Conservation (phyloP, 1,140 invertebrate species). For the Hermetia illucens region DNA sequence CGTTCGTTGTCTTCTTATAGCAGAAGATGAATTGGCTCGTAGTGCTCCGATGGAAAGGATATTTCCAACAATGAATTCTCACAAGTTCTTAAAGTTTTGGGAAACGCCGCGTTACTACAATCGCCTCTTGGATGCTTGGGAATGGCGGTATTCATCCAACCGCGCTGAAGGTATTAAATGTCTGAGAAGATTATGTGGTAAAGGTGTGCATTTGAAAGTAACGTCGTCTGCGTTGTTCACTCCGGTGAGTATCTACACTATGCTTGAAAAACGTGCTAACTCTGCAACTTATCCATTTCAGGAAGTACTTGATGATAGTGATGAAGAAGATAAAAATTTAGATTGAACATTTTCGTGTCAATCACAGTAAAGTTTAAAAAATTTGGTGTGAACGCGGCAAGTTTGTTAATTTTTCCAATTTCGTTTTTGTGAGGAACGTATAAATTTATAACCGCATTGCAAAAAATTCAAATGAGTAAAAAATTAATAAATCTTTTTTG, state of each 20-base stretch:
- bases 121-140: slow-evolving; percentile 86
- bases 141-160: slow-evolving; percentile 47
- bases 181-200: slow-evolving; percentile 50
- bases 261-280: slow-evolving; percentile 27
- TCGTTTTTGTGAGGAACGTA: too few species aligned
- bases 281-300: too few species aligned
- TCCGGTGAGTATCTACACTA: too few species aligned
- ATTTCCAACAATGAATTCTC: slow-evolving; percentile 65
- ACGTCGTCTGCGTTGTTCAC: slow-evolving; percentile 32
- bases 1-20: slow-evolving; percentile 65
- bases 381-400: too few species aligned
- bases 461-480: too few species aligned
- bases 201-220: slow-evolving; percentile 56
- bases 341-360: too few species aligned
- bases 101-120: slow-evolving; percentile 85
- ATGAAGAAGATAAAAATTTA: too few species aligned
- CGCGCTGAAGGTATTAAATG: slow-evolving; percentile 48
- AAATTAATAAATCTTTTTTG: too few species aligned
- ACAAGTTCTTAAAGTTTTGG: slow-evolving; percentile 71
- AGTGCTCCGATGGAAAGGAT: slow-evolving; percentile 59
- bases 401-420: too few species aligned
- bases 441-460: too few species aligned
- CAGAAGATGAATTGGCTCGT: slow-evolving; percentile 84
- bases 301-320: too few species aligned
- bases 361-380: too few species aligned